These are phyloP conservation scores for Sparidentex hasta DNA, from an alignment of 2,797 vertebrate genomes.

Conservation along the genomic window DNA sequence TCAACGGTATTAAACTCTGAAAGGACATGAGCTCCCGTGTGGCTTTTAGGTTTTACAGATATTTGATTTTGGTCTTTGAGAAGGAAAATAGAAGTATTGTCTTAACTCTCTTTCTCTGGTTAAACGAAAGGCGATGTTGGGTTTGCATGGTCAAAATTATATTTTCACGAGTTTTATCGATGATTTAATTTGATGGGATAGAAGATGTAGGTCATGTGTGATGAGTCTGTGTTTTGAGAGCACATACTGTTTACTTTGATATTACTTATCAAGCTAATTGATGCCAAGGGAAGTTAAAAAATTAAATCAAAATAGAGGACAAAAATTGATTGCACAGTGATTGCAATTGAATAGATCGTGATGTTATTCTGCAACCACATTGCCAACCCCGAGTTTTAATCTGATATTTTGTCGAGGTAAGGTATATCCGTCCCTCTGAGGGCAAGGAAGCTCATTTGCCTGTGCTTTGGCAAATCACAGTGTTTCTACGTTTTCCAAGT, in stretches of 20 bases:
- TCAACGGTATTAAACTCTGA: conserved; percentile 39
- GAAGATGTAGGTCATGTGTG: background rate
- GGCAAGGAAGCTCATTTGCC: background rate
- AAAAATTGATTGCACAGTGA: too few relatives aligned
- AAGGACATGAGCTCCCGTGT: conserved; percentile 41
- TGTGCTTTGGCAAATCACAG: conserved; percentile 3
- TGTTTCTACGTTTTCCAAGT: conserved; percentile 23
- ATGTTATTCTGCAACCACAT: too few relatives aligned
- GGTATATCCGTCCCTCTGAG: conserved; percentile 4
- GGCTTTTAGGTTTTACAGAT: conserved; percentile 29
- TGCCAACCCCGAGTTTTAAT: background rate
- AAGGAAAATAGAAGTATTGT: conserved; percentile 20
- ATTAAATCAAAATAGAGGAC: background rate
- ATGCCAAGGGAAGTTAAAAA: background rate
- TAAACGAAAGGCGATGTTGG: conserved; percentile 6
- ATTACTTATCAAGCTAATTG: background rate
- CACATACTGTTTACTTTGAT: too few relatives aligned
- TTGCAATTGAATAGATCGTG: too few relatives aligned
- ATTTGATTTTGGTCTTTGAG: conserved; percentile 43
- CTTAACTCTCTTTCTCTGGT: background rate
- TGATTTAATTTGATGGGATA: background rate
- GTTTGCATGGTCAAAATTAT: background rate
- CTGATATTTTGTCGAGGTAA: background rate
- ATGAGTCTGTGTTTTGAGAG: conserved; percentile 1
- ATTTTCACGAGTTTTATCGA: background rate